Evolutionary conservation across 2,888 invertebrate species (phyloP), one percentile per base, ranked within the genome.

Genomic region (Drosophila neonasuta): DNA sequence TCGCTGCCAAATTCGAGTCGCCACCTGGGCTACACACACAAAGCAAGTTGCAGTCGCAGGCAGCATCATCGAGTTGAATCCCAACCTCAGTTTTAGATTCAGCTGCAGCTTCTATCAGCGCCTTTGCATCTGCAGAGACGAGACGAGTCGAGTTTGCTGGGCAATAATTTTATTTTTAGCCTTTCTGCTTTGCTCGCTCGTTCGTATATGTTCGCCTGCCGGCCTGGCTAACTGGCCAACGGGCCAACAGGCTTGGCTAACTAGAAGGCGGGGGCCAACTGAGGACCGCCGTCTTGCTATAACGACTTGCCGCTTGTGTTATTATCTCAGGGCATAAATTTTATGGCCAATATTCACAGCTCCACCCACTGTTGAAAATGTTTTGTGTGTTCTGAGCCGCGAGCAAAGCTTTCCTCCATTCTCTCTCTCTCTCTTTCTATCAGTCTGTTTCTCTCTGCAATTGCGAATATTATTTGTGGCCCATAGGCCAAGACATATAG

Each of bases 301-400:
- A 84, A 84, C 83, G 86, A 84, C 84, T 79, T 85, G 88, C 77
- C 76, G 88, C 77, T 76, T 86, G 81, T 79, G 87, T 84, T 85
- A 86, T 87, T 86, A 84, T 84, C 77, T 84, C 68, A 69, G 84
- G 86, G 84, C 74, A 88, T 86, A 84, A 77, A 88, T 83, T 88
- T 83, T 77, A 80, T 79, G 77, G 80, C 74, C 87, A 77, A 88
- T 88, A 88, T 88, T 87, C 87, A 88, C 87, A 87, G 77, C 88
- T 88, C 88, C 87, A 88, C 87, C 87, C 87, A 88, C 87, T 87
- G 88, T 87, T 88, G 87, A 87, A 79, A 85, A 75, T 87, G 72
- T 69, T 69, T 61, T 75, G 70, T 77, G 63, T 77, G 77, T 71
- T 71, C 65, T 74, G 24, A 13, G 67, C 63, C 67, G 62, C 46